phyloP scores from a whole-genome alignment of 2,888 invertebrate species.

The Orchestes rusci region DNA sequence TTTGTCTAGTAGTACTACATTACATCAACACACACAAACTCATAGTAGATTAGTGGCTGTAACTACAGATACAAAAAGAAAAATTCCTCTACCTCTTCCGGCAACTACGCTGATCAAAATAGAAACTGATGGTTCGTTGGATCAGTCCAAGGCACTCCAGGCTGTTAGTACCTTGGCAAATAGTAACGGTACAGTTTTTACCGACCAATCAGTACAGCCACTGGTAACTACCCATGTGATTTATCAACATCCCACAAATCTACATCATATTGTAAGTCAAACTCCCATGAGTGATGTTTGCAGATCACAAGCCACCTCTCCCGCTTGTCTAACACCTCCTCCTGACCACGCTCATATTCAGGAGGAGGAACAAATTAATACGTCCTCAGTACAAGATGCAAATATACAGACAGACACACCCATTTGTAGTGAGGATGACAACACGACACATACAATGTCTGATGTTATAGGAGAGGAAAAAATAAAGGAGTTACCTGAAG shows the following conservation, averaged over 20 bases:
- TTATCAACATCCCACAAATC: conserved; percentile 45
- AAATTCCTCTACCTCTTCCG: conserved; percentile 44
- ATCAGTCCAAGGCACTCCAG: conserved; percentile 44
- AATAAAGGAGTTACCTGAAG: conserved; percentile 11
- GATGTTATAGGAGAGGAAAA: conserved; percentile 25
- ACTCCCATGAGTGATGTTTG: conserved; percentile 33
- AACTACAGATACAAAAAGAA: conserved; percentile 50
- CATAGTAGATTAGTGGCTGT: conserved; percentile 60
- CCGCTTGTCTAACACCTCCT: conserved; percentile 56
- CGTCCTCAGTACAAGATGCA: conserved; percentile 60
- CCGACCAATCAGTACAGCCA: conserved; percentile 48
- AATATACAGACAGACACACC: conserved; percentile 78
- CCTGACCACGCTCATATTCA: conserved; percentile 42
- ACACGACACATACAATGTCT: conserved; percentile 29
- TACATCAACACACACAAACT: conserved; percentile 60
- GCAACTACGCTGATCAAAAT: conserved; percentile 59
- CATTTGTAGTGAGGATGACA: conserved; percentile 59
- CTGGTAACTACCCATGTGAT: conserved; percentile 52
- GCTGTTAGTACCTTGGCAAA: conserved; percentile 39
- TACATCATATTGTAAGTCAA: conserved; percentile 42
- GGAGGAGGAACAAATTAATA: conserved; percentile 39
- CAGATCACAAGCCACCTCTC: conserved; percentile 45
- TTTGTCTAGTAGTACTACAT: conserved; percentile 54
- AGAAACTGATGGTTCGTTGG: conserved; percentile 53
- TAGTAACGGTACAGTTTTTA: conserved; percentile 38